phyloP scores from a whole-genome alignment of 1,140 invertebrate genomes.

The Drosophila orena region DNA sequence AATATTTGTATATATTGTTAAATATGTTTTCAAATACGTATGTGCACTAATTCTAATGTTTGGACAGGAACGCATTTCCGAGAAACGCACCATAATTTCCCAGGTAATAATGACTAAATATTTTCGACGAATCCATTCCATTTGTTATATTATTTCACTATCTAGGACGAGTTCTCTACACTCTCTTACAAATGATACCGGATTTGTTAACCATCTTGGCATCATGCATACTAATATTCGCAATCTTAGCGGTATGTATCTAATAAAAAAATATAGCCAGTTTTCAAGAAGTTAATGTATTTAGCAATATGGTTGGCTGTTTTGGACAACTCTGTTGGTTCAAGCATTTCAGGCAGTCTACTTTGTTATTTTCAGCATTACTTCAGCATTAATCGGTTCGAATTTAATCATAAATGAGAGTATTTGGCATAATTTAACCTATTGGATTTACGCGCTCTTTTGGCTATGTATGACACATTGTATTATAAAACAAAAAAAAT shows the following conservation, averaged over 20 bases:
- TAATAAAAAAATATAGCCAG: too few species aligned
- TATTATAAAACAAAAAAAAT: background rate
- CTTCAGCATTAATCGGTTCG: background rate
- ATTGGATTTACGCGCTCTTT: conserved; percentile 12
- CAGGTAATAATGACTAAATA: conserved; percentile 6
- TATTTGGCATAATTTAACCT: background rate
- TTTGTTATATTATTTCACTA: background rate
- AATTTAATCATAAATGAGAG: conserved; percentile 29
- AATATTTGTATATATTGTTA: conserved; percentile 5
- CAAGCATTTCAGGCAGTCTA: conserved; percentile 4
- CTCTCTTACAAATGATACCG: conserved; percentile 17
- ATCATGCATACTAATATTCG: conserved; percentile 4
- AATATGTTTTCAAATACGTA: background rate
- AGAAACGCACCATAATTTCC: background rate
- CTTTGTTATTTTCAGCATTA: conserved; percentile 8
- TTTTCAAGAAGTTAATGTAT: background rate
- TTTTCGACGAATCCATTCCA: background rate
- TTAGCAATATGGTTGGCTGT: conserved; percentile 7
- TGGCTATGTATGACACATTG: conserved; percentile 5
- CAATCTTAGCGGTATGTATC: conserved; percentile 19
- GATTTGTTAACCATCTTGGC: conserved; percentile 1
- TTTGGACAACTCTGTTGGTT: conserved; percentile 6
- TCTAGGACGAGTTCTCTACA: conserved; percentile 3
- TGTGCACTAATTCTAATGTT: background rate
- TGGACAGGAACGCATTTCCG: background rate